Conservation (phyloP, 2,888 invertebrate genomes). For the Spodoptera picta region DNA sequence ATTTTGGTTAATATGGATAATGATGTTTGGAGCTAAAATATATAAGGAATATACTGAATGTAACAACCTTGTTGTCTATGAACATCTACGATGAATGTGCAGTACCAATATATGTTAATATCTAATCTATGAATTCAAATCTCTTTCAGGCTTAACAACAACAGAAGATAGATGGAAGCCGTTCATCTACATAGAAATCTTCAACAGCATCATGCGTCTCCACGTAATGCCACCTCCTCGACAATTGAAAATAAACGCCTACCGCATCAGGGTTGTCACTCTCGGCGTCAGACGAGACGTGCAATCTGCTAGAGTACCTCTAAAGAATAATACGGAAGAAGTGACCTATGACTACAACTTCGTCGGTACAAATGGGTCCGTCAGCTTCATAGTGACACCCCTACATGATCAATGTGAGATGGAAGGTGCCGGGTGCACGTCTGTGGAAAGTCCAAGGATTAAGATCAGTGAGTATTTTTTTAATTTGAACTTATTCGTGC, state of each 20-base stretch:
- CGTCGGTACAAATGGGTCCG: constrained; percentile 72
- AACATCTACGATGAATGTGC: too few species aligned
- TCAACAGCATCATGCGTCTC: constrained; percentile 71
- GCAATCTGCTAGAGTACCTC: constrained; percentile 55
- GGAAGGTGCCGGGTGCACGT: constrained; percentile 60
- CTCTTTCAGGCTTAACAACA: constrained; percentile 70
- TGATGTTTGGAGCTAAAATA: too few species aligned
- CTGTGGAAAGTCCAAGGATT: constrained; percentile 78
- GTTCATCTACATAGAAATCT: constrained; percentile 82
- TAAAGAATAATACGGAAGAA: constrained; percentile 70
- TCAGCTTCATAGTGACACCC: constrained; percentile 77
- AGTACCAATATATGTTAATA: too few species aligned
- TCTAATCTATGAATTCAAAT: neutral
- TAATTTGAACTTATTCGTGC: too few species aligned
- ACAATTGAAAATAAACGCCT: constrained; percentile 70
- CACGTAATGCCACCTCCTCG: constrained; percentile 78
- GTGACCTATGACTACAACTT: constrained; percentile 75
- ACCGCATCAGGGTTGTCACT: constrained; percentile 70
- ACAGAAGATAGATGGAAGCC: constrained; percentile 79
- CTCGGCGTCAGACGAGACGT: constrained; percentile 59
- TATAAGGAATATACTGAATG: too few species aligned
- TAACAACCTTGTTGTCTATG: too few species aligned
- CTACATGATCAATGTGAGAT: constrained; percentile 68
- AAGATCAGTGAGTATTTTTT: constrained; percentile 74
- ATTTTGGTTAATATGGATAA: too few species aligned